Evolutionary conservation across 2,113 vertebrate species (phyloP).

Genomic region (Anoura caudifer): DNA sequence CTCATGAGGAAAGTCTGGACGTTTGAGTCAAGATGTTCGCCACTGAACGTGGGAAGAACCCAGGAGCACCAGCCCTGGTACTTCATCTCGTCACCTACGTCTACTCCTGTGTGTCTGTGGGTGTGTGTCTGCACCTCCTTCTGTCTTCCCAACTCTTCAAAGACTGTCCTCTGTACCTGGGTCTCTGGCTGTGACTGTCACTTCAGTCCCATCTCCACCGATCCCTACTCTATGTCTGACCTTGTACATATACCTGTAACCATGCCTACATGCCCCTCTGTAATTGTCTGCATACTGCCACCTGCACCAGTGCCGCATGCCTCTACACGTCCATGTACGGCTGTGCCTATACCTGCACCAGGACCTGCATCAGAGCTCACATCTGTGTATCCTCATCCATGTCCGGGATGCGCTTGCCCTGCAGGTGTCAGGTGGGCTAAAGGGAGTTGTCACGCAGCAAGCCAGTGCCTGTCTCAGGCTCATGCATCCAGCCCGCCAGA

Average conservation of each 20-base stretch:
- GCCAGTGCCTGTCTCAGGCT: no score
- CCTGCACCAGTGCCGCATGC: rapidly evolving
- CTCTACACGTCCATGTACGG: rapidly evolving
- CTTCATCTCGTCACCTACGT: no score
- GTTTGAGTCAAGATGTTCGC: neutral
- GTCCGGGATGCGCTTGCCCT: neutral
- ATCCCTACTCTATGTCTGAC: rapidly evolving
- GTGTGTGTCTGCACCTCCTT: neutral
- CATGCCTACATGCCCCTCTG: rapidly evolving
- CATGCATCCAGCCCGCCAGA: rapidly evolving
- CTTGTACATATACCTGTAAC: rapidly evolving
- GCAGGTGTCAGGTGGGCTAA: neutral
- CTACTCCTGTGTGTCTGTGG: rapidly evolving
- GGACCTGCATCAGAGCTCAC: rapidly evolving
- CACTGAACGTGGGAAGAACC: rapidly evolving
- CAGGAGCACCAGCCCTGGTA: rapidly evolving
- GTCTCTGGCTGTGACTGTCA: neutral
- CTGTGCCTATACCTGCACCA: rapidly evolving
- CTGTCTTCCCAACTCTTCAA: neutral
- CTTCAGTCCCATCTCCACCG: neutral
- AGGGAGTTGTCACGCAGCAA: neutral
- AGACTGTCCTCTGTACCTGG: neutral
- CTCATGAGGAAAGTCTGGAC: rapidly evolving
- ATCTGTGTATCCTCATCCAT: rapidly evolving
- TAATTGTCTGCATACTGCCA: rapidly evolving